Percentiles rank a stretch among this genome's conserved stretches.
Conservation (phyloP, 2,797 vertebrate genomes). For the Amblyraja radiata region DNA sequence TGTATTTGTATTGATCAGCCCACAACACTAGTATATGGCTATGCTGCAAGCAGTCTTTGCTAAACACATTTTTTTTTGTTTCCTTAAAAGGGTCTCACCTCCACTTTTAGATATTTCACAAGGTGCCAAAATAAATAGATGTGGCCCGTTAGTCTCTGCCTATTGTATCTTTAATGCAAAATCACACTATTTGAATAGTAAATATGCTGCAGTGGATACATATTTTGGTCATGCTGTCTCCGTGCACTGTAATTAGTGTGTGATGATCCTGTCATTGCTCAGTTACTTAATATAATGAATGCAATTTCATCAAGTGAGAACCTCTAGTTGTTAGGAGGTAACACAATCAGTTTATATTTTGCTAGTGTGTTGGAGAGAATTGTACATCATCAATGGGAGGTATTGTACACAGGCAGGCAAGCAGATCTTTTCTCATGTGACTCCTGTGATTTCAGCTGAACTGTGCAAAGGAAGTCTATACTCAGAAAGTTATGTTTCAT, state of each 20-base stretch:
- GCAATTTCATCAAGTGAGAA: neutral
- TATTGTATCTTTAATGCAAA: neutral
- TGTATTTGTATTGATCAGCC: neutral
- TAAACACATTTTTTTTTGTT: too few species aligned
- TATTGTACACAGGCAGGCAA: neutral
- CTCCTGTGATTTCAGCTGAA: neutral
- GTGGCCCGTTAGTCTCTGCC: neutral
- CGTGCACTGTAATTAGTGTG: neutral
- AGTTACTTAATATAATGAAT: neutral
- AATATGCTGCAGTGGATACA: slow-evolving; percentile 2
- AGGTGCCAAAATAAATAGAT: neutral
- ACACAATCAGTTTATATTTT: neutral
- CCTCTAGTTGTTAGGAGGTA: neutral
- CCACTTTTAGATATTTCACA: neutral
- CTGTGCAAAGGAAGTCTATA: neutral
- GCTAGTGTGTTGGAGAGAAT: neutral
- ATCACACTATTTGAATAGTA: neutral
- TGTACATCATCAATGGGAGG: neutral
- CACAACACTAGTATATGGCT: neutral
- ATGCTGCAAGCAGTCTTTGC: neutral
- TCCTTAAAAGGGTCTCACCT: neutral
- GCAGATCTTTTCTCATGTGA: neutral
- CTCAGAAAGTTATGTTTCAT: neutral
- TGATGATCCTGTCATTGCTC: neutral
- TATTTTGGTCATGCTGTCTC: slow-evolving; percentile 20